A percentile compares a stretch with the other conserved stretches of the same genome.
phyloP scores from a whole-genome alignment of 2,888 invertebrate species.

The Trachelus troglodyta region DNA sequence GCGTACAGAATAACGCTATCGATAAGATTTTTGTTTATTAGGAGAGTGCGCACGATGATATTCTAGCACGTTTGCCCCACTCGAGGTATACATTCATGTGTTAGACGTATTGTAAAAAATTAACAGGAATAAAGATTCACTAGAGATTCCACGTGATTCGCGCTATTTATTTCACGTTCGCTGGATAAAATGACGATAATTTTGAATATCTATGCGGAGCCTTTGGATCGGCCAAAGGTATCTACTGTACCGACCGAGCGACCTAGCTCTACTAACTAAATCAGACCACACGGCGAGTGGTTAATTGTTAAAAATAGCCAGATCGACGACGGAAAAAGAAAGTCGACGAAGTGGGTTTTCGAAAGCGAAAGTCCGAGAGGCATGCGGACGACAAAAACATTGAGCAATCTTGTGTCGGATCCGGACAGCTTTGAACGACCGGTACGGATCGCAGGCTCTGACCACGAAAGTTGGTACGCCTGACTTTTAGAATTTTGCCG shows the following conservation, averaged over 20 bases:
- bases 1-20: slow-evolving; percentile 4
- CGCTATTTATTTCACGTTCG: neutral
- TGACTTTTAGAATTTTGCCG: neutral
- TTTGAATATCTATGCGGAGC: neutral
- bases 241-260: neutral
- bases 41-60: neutral
- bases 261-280: neutral
- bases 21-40: slow-evolving; percentile 23
- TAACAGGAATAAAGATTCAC: neutral
- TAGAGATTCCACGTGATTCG: neutral
- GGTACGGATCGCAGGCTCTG: slow-evolving; percentile 26
- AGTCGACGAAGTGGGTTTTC: slow-evolving; percentile 37
- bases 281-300: slow-evolving; percentile 9
- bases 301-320: slow-evolving; percentile 28
- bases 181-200: neutral
- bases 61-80: neutral
- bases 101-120: neutral
- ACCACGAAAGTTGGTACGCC: slow-evolving; percentile 39
- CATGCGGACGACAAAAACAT: slow-evolving; percentile 36
- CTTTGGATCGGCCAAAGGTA: neutral
- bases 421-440: neutral
- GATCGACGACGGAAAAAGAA: slow-evolving; percentile 36
- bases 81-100: neutral
- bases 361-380: slow-evolving; percentile 51
- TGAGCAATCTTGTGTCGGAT: slow-evolving; percentile 39